Evolutionary conservation across 2,797 vertebrate genomes (phyloP), one percentile per base, ranked within the genome.

Genomic region (Sciurus vulgaris): DNA sequence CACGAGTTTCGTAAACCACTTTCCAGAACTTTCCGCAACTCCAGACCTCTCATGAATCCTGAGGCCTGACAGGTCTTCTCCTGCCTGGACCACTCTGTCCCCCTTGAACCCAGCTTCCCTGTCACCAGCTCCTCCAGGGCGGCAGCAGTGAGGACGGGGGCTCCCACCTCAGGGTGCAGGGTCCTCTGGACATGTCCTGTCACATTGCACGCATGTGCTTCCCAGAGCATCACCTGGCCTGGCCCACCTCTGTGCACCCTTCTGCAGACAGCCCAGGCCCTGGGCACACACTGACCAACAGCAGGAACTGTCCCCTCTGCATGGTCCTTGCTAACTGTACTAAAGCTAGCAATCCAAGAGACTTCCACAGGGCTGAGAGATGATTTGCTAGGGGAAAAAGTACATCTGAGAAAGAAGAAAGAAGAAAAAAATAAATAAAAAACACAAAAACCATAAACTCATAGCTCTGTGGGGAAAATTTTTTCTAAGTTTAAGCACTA

Each of bases 271-370:
- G 17, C 1, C 11, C 0, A 0, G 17, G 65, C 13, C 79, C 0
- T 20, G 47, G 33, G 28, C 18, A 20, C 12, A 0, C 4, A 0
- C 0, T 15, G 33, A 22, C 0, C 0, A 5, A 15, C 56, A 26
- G 20, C 3, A 79, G n/a, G 0, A 26, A 35, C n/a, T 2, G 20
- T 3, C 59, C 33, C 3, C 33, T 17, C 41, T 9, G 0, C 22
- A 26, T 0, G 0, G 2, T 18, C 38, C 51, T 5, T 13, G 4
- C 5, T 11, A 12, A n/a, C 47, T 1, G 56, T 3, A 13, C 38
- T 24, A 12, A 67, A 7, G 28, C 28, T 24, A 24, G 56, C 15
- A 22, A 24, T 3, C 56, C 56, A 59, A 3, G 18, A 24, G 56
- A 59, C 56, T 30, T 63, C 78, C 41, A 86, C 44, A 83, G 51